Evolutionary conservation across 2,113 vertebrate species (phyloP).

Genomic region (Capreolus pygargus): DNA sequence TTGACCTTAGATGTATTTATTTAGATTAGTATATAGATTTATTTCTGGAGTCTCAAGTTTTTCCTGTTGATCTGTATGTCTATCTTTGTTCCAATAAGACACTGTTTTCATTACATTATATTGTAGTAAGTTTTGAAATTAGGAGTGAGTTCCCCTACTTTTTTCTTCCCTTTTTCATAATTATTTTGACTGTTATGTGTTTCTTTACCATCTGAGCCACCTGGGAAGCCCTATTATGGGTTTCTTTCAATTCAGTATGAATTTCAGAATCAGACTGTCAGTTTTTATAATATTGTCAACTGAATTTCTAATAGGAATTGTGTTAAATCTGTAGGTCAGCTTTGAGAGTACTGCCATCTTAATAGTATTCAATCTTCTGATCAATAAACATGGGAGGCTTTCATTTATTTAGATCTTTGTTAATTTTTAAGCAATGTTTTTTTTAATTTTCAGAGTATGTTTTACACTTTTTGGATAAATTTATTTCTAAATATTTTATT

Average conservation of each 20-base stretch:
- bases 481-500: not conserved
- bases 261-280: not conserved
- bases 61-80: not conserved
- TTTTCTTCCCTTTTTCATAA: not conserved
- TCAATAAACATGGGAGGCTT: not conserved
- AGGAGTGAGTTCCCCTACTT: not conserved
- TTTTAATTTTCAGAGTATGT: not conserved
- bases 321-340: not conserved
- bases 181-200: not conserved
- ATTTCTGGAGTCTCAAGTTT: not conserved
- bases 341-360: not conserved
- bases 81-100: not conserved
- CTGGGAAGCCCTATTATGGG: not conserved
- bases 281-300: not conserved
- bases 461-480: not conserved
- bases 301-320: not conserved
- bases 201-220: not conserved
- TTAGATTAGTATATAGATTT: not conserved
- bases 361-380: not conserved
- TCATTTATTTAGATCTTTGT: not conserved
- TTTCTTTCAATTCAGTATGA: not conserved
- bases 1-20: not conserved
- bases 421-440: not conserved
- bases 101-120: not conserved
- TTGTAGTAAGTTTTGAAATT: not conserved